phyloP scores from a whole-genome alignment of 1,140 invertebrate genomes.

The Drosophila grimshawi region DNA sequence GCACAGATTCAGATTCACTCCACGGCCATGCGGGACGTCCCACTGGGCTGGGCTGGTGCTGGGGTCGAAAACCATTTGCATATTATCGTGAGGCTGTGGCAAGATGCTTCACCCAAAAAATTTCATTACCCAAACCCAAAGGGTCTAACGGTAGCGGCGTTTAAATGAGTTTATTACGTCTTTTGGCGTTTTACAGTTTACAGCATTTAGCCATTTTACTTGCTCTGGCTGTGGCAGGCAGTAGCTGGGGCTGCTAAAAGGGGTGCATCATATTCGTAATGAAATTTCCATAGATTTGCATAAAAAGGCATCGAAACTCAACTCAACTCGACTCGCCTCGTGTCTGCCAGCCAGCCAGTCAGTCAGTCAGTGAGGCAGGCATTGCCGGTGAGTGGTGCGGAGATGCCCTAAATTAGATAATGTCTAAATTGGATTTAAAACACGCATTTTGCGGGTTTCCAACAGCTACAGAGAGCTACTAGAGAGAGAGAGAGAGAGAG shows the following conservation, averaged over 20 bases:
- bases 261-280: conserved; percentile 63
- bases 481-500: conserved; percentile 3
- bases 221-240: not conserved
- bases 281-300: conserved; percentile 83
- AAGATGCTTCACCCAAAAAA: conserved; percentile 71
- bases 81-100: conserved; percentile 59
- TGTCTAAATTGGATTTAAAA: conserved; percentile 84
- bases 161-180: conserved; percentile 84
- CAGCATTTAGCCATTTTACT: conserved; percentile 68
- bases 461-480: conserved; percentile 19
- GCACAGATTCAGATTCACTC: conserved; percentile 71
- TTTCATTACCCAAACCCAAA: conserved; percentile 76
- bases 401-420: conserved; percentile 84
- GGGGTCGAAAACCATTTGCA: conserved; percentile 65
- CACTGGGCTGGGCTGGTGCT: conserved; percentile 9
- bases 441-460: conserved; percentile 84
- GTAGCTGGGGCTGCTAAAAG: conserved; percentile 35
- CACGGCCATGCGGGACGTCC: conserved; percentile 12
- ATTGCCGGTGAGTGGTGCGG: conserved; percentile 38
- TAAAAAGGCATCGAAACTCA: conserved; percentile 54
- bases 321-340: conserved; percentile 28
- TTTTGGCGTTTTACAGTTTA: conserved; percentile 70
- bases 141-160: conserved; percentile 51
- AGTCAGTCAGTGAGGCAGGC: conserved; percentile 13
- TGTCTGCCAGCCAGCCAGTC: conserved; percentile 9